Evolutionary conservation across 2,888 invertebrate species (phyloP), one percentile per base, ranked within the genome.

Genomic region (Mactromeris polynyma): DNA sequence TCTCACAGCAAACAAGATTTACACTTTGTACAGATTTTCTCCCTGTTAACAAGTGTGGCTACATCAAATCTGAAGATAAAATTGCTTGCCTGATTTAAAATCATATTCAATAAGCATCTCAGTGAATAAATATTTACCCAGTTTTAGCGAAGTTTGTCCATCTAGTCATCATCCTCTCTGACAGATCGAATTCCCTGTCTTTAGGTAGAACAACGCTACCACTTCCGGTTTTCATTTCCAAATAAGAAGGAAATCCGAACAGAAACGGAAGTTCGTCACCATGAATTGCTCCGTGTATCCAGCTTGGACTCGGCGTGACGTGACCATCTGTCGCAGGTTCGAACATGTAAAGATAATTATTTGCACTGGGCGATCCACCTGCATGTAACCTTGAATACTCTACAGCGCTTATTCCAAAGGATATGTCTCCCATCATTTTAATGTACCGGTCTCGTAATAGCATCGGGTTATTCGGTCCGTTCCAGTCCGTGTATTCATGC

Each of bases 361-460:
- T 42, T 31, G 40, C 36, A 17, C 38, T 31, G 4, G 78, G 38
- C 19, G 78, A 21, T n/a, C n/a, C n/a, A 46, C 98, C 98, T 0
- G 98, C 98, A 93, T 98, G 98, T 80, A 64, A 85, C 98, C 98
- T n/a, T 99, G 98, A 96, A 99, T 99, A 80, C 17, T 51, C 73
- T 0, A 83, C 11, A 0, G 54, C 64, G 1, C 69, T 78, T 33
- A 21, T 33, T 91, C 98, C 98, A 97, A 99, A 99, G 97, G 98
- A 98, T 96, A 98, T 98, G 97, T 99, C 99, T 21, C 99, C 99
- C 0, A 99, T 98, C 9, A 98, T 98, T 95, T 98, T 98, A 21
- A 98, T 98, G 81, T 99, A 98, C 98, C 98, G 98, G 7, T 58
- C 64, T 40, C 78, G 6, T 9, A 78, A 2, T 78, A 21, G 11